Evolutionary conservation across 1,140 invertebrate genomes (phyloP), one percentile per base, ranked within the genome.

Genomic region (Dreissena polymorpha): DNA sequence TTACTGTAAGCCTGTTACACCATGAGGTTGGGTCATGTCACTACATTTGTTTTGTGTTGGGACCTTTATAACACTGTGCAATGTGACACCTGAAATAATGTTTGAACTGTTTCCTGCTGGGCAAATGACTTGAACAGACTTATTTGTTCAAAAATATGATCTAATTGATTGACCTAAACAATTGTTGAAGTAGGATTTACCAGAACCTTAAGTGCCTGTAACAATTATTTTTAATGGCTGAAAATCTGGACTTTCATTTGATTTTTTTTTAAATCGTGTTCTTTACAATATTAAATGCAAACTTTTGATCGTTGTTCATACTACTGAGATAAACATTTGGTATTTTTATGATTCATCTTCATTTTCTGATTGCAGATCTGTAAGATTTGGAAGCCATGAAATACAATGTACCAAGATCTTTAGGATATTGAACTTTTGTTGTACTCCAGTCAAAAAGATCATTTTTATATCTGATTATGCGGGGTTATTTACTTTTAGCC

Each of bases 21-120:
- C 76, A 50, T 84, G 50, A 23, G 81, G 84, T 1, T 51, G 63
- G 39, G 14, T 75, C 76, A 86, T 77, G 67, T 86, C 83, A 18
- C 64, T 83, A 8, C 55, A 64, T 73, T 51, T 76, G 10, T 60
- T 12, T 18, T 39, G 75, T 65, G 73, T 78, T 53, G 77, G 77
- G 8, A 87, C 69, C 72, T 87, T 83, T 27, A 85, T 25, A 70
- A 85, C 85, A 67, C 80, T 81, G 50, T 87, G 84, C 10, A 80
- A 21, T 7, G 86, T 85, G 0, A 72, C 68, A 23, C 83, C 84
- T 27, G 72, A 72, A 21, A 87, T 85, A 0, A 87, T 3, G 57
- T 87, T 87, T 5, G 79, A 79, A 81, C 83, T 85, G 18, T 85
- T 87, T 0, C 86, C 86, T n/a, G 84, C 85, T 25, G 86, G 84